These are phyloP conservation scores for Galago senegalensis DNA, from an alignment of 2,797 vertebrate species.

Conservation along the genomic window DNA sequence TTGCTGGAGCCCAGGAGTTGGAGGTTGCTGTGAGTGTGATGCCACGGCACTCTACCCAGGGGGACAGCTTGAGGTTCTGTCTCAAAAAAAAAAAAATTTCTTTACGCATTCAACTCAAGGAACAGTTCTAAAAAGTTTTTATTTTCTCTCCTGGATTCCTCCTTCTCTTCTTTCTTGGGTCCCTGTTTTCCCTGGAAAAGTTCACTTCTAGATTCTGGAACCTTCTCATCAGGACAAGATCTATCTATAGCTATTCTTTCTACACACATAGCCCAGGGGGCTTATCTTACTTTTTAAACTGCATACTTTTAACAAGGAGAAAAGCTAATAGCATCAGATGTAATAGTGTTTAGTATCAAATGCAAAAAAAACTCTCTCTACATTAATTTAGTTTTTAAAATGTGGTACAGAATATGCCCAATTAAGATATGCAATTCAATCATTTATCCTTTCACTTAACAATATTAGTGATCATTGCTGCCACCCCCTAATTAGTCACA, in stretches of 20 bases:
- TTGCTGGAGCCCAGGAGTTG: too few relatives aligned
- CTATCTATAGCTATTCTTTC: background rate
- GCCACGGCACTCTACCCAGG: too few relatives aligned
- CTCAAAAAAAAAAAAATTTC: background rate
- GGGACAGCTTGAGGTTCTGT: too few relatives aligned
- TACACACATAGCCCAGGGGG: background rate
- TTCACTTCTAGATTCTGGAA: background rate
- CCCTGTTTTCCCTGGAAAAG: background rate
- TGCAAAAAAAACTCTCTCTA: background rate
- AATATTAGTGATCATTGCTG: background rate
- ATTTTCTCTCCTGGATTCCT: background rate
- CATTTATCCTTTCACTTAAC: conserved; percentile 31
- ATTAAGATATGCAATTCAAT: background rate
- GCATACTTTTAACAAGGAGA: background rate
- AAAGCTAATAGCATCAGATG: background rate
- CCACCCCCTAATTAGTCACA: background rate
- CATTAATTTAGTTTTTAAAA: conserved; percentile 35
- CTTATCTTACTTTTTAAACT: background rate
- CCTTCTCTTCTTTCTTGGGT: background rate
- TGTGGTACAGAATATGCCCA: background rate
- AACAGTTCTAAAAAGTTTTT: background rate
- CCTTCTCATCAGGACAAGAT: background rate
- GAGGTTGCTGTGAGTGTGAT: too few relatives aligned
- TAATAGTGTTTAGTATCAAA: background rate
- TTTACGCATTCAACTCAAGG: background rate